Conservation (phyloP, 2,113 vertebrate genomes). For the Tringa solitaria region DNA sequence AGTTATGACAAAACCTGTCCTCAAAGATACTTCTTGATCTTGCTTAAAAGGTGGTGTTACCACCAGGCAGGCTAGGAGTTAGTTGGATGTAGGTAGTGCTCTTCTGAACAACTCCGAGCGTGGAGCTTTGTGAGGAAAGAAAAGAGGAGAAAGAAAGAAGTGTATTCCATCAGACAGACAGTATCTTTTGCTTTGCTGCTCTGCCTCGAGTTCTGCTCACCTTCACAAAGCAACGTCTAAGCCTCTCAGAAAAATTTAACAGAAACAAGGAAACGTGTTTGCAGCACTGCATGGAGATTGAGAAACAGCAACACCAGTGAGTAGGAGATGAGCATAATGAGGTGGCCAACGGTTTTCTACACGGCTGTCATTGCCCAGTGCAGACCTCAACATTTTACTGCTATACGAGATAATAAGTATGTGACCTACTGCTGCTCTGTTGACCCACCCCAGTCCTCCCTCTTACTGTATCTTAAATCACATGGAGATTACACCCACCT, state of each 20-base stretch:
- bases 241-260: background rate
- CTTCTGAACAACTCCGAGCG: background rate
- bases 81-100: fast-evolving
- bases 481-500: background rate
- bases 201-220: background rate
- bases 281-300: background rate
- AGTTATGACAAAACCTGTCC: background rate
- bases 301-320: background rate
- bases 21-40: background rate
- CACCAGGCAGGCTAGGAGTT: background rate
- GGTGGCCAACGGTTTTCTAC: background rate
- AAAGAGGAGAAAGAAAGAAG: background rate
- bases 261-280: background rate
- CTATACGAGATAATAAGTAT: background rate
- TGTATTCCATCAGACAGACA: fast-evolving
- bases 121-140: background rate
- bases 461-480: background rate
- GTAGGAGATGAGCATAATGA: background rate
- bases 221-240: background rate
- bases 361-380: background rate
- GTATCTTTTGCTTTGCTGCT: background rate
- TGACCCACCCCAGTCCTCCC: background rate
- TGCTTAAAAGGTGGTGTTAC: background rate
- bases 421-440: background rate
- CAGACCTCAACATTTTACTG: background rate